A percentile compares a stretch with the other conserved stretches of the same genome.
These are phyloP conservation scores for Synergus umbraculus DNA, from an alignment of 2,888 invertebrate species.

Conservation along the genomic window DNA sequence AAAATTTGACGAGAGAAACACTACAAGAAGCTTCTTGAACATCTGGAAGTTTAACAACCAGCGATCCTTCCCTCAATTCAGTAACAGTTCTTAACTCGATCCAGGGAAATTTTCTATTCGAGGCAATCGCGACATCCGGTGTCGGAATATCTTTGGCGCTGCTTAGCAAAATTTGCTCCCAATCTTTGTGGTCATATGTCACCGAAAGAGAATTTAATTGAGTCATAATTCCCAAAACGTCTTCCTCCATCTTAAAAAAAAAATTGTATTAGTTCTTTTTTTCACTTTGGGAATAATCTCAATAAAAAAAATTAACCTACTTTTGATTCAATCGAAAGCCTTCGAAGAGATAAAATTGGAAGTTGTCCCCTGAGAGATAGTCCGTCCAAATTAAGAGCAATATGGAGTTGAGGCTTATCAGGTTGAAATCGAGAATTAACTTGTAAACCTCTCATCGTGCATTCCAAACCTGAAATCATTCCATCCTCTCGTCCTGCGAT, in stretches of 20 bases:
- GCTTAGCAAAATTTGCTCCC: constrained; percentile 73
- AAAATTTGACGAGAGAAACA: constrained; percentile 80
- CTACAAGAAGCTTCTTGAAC: constrained; percentile 79
- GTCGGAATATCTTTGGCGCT: constrained; percentile 62
- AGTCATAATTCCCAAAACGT: constrained; percentile 69
- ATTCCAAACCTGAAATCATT: constrained; percentile 85
- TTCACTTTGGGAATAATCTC: background rate
- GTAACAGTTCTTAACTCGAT: constrained; percentile 69
- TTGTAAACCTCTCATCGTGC: constrained; percentile 83
- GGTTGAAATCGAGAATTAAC: constrained; percentile 77
- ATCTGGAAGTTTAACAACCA: constrained; percentile 70
- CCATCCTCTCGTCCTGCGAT: constrained; percentile 83
- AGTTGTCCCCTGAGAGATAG: constrained; percentile 72
- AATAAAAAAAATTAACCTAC: constrained; percentile 55
- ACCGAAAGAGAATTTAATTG: constrained; percentile 83
- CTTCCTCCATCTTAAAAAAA: constrained; percentile 69
- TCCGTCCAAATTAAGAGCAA: constrained; percentile 71
- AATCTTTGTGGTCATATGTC: constrained; percentile 83
- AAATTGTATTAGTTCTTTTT: background rate
- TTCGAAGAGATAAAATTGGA: constrained; percentile 71
- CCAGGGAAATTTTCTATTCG: constrained; percentile 68
- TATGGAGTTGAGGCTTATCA: constrained; percentile 62
- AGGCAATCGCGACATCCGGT: constrained; percentile 63
- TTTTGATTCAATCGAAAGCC: constrained; percentile 70
- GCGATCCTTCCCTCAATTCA: constrained; percentile 72